Evolutionary conservation across 2,797 vertebrate genomes (phyloP), one percentile per base, ranked within the genome.

Genomic region (Brachyalestes nurse): DNA sequence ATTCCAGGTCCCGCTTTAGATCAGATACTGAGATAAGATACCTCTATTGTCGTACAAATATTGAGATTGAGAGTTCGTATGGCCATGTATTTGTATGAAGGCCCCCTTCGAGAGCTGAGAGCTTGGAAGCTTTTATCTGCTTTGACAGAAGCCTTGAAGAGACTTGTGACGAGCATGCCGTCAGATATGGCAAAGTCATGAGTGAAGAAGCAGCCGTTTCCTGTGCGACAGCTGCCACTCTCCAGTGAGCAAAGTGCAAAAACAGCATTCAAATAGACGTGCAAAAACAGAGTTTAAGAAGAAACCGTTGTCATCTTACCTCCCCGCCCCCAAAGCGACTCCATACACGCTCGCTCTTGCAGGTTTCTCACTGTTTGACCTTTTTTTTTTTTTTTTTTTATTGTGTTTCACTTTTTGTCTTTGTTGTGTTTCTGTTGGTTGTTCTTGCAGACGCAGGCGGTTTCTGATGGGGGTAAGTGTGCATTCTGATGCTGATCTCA

Each of bases 391-490:
- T 23, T 12, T 34, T 62, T 58, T 45, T 25, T 12, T 34, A 49
- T 58, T 14, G 17, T 72, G 40, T 45, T 47, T 58, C 9, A 49
- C 58, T 81, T 14, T 75, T 25, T 67, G 23, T 28, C 25, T 74
- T n/a, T 80, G 64, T 45, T 60, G 23, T 45, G 72, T 42, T 8
- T 64, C 79, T 81, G 70, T 89, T 83, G 79, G 88, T 72, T 80
- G 38, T 53, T 86, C 57, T 85, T 85, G 2, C 87, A 96, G 95
- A 93, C 93, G 83, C 89, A 94, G 0, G 95, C 96, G 3, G 94
- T 95, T 79, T 96, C 96, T 0, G 96, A 96, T 84, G 96, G 95
- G 90, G 96, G 95, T 96, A 87, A 95, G 95, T 90, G 65, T 66
- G 17, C 38, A 21, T 28, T 82, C 17, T 55, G 51, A 19, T 12